phyloP scores from a whole-genome alignment of 2,888 invertebrate species.

The Rhagonycha fulva region DNA sequence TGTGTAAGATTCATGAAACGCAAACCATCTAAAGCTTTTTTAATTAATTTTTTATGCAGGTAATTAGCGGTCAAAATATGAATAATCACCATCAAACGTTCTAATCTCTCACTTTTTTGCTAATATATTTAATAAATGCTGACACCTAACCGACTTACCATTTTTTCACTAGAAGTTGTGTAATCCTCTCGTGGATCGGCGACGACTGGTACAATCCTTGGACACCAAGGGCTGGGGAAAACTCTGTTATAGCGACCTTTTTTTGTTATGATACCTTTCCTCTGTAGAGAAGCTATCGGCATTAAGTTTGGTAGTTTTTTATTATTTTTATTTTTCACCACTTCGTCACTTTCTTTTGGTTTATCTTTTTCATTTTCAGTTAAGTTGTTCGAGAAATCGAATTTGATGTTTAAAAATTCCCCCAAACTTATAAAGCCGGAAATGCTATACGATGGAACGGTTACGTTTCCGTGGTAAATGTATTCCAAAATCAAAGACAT shows the following conservation, averaged over 20 bases:
- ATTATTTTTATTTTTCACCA: constrained; percentile 11
- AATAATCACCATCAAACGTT: neutral
- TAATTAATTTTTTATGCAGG: neutral
- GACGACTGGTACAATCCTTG: constrained; percentile 49
- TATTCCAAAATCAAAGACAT: constrained; percentile 69
- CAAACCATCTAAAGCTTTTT: neutral
- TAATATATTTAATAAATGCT: neutral
- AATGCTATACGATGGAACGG: constrained; percentile 61
- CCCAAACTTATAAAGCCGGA: constrained; percentile 65
- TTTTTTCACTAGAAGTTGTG: constrained; percentile 10
- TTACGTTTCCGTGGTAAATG: constrained; percentile 70
- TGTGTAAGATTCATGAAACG: neutral
- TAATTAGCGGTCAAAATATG: neutral
- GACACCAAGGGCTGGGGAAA: constrained; percentile 63
- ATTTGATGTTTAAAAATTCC: constrained; percentile 46
- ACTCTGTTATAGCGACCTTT: constrained; percentile 59
- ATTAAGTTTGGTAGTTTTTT: constrained; percentile 46
- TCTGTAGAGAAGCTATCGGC: constrained; percentile 39
- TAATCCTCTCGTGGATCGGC: constrained; percentile 48
- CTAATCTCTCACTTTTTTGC: neutral
- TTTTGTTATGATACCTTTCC: constrained; percentile 30
- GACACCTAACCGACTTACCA: constrained; percentile 13
- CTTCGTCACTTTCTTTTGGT: neutral
- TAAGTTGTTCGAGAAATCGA: constrained; percentile 30
- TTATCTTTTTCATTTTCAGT: neutral